Base-by-base conservation (phyloP, 2,888 invertebrate species). In the Cantharis nigra region DNA sequence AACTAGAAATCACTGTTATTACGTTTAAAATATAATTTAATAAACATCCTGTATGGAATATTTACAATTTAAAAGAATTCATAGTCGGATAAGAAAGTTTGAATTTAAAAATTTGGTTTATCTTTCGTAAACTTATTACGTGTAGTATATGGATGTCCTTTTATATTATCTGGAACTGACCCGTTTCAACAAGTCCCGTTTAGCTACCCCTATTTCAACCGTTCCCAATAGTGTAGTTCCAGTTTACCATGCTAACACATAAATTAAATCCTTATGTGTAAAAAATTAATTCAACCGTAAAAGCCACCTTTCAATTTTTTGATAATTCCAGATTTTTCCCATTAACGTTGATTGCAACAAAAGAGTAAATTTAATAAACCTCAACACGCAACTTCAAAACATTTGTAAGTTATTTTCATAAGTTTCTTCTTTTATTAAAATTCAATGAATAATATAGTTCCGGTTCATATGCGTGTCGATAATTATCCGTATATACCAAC, bases 371-470 rank as follows among this genome's bases (percentile, higher is more conserved):
- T 63, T 20, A 28, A 49, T 49, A 49, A n/a, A 49, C 49, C 49
- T n/a, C 7, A 18, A 65, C 78, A 78, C 78, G 78, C 78, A 69
- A 78, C 75, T 75, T 78, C 69, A 30, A 67, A 78, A 72, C 78
- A 78, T 73, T 75, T 78, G 78, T 63, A 70, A 71, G 71, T 78
- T 75, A 75, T 75, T 75, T 75, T 72, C 69, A 63, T 69, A 70
- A 63, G 70, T 72, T 75, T 78, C 70, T 75, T 78, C 78, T 75
- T 78, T 75, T 78, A 74, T 75, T 78, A 78, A 78, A 78, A 72
- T 72, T 72, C 72, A 16, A 78, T 78, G 72, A 78, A 78, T 78
- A 78, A 75, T 78, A 64, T 75, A 70, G 78, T 78, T 78, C 72
- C 75, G 72, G 75, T 75, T 16, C 62, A 64, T 70, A 70, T 76